Evolutionary conservation across 2,113 vertebrate genomes (phyloP).

Genomic region (Ptilorrhoa leucosticta): DNA sequence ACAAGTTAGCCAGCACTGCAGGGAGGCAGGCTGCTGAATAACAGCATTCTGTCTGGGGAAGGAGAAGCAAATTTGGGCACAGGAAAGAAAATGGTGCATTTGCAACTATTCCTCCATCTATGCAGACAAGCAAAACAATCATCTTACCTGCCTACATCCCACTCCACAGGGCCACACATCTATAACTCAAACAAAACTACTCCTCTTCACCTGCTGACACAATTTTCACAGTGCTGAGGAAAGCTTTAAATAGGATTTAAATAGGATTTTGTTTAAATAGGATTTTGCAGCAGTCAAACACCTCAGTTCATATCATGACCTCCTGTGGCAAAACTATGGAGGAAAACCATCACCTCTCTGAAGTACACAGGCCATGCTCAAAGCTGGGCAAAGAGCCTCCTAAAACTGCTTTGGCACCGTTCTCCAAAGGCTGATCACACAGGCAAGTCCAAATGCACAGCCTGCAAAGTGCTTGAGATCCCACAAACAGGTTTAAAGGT

Average conservation of each 20-base stretch:
- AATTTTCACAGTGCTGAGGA: background rate
- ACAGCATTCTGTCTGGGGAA: background rate
- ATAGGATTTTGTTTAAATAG: background rate
- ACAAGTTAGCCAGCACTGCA: background rate
- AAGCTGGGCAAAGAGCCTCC: background rate
- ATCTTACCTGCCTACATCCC: background rate
- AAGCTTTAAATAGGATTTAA: background rate
- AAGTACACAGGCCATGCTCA: background rate
- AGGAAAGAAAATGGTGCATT: background rate
- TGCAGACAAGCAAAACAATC: background rate
- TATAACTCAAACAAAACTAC: background rate
- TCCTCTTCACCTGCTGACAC: background rate
- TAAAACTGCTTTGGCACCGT: background rate
- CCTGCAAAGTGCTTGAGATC: background rate
- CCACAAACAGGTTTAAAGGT: background rate
- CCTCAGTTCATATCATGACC: background rate
- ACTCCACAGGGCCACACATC: background rate
- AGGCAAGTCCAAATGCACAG: background rate
- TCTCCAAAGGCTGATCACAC: background rate
- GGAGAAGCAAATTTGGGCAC: background rate
- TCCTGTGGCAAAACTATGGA: background rate
- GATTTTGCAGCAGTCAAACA: background rate
- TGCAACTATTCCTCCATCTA: background rate
- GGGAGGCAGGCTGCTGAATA: constrained; percentile 6
- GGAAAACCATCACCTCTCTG: background rate